These are phyloP conservation scores for Scophthalmus maximus DNA, from an alignment of 2,113 vertebrate genomes.

Conservation along the genomic window DNA sequence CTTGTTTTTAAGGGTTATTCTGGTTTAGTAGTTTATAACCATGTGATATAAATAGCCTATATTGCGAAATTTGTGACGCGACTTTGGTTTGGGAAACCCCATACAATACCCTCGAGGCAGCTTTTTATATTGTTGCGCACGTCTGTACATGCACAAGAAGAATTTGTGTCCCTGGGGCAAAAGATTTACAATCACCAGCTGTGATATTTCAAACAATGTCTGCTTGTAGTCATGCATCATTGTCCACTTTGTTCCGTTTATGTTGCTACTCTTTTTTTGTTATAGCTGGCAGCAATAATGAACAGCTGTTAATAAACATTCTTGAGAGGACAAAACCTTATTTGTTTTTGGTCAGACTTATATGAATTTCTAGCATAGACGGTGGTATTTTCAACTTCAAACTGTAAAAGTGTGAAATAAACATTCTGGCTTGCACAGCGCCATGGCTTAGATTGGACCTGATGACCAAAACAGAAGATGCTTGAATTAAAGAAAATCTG, in stretches of 20 bases:
- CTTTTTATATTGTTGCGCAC: constrained; percentile 2
- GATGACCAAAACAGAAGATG: constrained; percentile 3
- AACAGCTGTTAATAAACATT: constrained; percentile 5
- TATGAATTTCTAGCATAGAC: no score
- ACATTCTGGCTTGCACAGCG: no score
- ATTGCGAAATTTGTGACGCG: not conserved
- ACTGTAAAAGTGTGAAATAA: no score
- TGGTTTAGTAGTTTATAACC: not conserved
- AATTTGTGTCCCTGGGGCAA: constrained; percentile 38
- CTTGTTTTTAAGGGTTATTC: not conserved
- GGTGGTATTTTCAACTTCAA: no score
- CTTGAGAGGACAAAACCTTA: constrained; percentile 2
- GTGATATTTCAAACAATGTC: constrained; percentile 33
- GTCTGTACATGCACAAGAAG: constrained; percentile 30
- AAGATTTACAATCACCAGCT: constrained; percentile 43
- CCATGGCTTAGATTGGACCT: no score
- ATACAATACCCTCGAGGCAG: not conserved
- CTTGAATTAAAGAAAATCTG: not conserved
- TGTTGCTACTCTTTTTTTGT: not conserved
- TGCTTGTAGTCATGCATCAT: constrained; percentile 5
- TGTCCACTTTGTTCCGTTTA: not conserved
- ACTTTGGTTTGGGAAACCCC: not conserved
- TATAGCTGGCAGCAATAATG: constrained; percentile 1
- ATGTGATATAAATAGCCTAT: not conserved
- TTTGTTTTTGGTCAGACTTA: not conserved